These are phyloP conservation scores for Rosalia funebris DNA, from an alignment of 2,888 invertebrate genomes.

Conservation along the genomic window DNA sequence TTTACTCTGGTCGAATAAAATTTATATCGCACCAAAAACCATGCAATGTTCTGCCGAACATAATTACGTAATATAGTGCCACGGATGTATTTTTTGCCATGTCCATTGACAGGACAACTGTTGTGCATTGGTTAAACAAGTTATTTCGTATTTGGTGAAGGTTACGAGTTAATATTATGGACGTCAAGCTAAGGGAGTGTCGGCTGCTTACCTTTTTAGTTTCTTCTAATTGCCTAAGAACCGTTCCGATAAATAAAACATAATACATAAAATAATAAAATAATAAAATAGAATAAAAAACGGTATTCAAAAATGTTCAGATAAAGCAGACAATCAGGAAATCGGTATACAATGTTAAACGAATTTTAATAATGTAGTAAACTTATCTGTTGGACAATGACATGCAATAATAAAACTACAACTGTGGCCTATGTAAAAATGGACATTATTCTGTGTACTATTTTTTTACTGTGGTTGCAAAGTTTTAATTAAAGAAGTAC, in stretches of 20 bases:
- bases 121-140: background rate
- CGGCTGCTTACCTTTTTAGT: background rate
- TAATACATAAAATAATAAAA: background rate
- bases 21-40: background rate
- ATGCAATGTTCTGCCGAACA: background rate
- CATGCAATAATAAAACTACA: too few relatives aligned
- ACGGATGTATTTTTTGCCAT: background rate
- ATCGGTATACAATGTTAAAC: too few relatives aligned
- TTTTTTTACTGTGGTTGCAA: too few relatives aligned
- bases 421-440: too few relatives aligned
- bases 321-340: too few relatives aligned
- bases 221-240: background rate
- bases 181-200: background rate
- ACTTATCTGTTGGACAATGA: too few relatives aligned
- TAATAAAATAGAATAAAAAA: slow-evolving; percentile 10
- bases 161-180: background rate
- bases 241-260: background rate
- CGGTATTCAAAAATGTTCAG: too few relatives aligned
- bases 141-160: background rate
- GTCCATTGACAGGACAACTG: background rate
- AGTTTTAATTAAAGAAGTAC: too few relatives aligned
- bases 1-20: background rate
- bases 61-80: background rate
- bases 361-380: too few relatives aligned
- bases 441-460: too few relatives aligned